Conservation (phyloP, 2,888 invertebrate genomes). For the Electrophaes corylata region DNA sequence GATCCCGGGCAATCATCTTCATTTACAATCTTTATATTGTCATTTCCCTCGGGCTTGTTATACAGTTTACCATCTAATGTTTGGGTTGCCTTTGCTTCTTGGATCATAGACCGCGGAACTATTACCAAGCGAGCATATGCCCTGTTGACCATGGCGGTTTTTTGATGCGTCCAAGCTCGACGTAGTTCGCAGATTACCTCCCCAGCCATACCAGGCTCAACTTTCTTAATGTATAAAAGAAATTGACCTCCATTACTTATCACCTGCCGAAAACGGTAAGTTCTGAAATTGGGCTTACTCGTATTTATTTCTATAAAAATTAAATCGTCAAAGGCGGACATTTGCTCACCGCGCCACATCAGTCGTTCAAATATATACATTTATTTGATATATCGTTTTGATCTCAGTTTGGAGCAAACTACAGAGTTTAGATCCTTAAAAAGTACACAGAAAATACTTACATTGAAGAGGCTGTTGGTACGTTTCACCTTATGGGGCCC, state of each 20-base stretch:
- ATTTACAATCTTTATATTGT: background rate
- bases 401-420: no score
- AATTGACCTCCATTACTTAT: slow-evolving; percentile 42
- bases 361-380: no score
- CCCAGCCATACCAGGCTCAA: slow-evolving; percentile 48
- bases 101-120: slow-evolving; percentile 22
- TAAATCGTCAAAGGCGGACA: no score
- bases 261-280: slow-evolving; percentile 46
- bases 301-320: no score
- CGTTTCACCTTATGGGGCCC: slow-evolving; percentile 47
- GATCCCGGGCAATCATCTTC: background rate
- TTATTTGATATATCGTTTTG: no score
- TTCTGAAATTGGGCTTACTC: no score
- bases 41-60: background rate
- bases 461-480: slow-evolving; percentile 48
- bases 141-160: slow-evolving; percentile 36
- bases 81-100: background rate
- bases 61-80: slow-evolving; percentile 6
- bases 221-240: slow-evolving; percentile 43
- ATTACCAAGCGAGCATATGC: slow-evolving; percentile 29
- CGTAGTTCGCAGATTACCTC: slow-evolving; percentile 47
- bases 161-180: slow-evolving; percentile 33
- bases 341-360: no score
- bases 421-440: background rate
- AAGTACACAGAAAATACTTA: slow-evolving; percentile 36